Conservation (phyloP, 2,113 vertebrate genomes). For the Limanda limanda region DNA sequence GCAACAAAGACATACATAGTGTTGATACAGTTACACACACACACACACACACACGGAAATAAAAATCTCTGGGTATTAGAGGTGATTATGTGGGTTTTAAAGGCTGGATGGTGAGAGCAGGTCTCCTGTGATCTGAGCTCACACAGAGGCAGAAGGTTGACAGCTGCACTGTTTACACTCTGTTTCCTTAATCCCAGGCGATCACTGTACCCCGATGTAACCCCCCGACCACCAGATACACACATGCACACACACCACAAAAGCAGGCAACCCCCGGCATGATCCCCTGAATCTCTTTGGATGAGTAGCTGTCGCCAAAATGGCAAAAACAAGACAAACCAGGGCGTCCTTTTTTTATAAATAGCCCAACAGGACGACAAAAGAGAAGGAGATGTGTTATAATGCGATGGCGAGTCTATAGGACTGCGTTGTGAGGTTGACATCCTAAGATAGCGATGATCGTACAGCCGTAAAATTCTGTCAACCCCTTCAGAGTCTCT, state of each 20-base stretch:
- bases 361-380: background rate
- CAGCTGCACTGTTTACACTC: constrained; percentile 69
- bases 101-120: constrained; percentile 34
- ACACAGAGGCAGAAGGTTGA: constrained; percentile 55
- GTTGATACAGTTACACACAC: background rate
- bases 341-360: background rate
- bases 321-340: background rate
- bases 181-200: constrained; percentile 55
- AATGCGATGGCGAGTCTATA: background rate
- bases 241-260: background rate
- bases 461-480: background rate
- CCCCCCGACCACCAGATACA: constrained; percentile 9
- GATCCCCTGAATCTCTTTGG: constrained; percentile 2
- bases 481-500: constrained; percentile 22
- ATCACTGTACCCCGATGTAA: constrained; percentile 36
- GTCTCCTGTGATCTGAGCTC: constrained; percentile 54
- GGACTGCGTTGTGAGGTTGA: constrained; percentile 14
- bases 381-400: background rate
- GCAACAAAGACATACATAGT: constrained; percentile 18
- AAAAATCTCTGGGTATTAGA: constrained; percentile 55
- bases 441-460: constrained; percentile 4
- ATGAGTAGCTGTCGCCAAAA: background rate
- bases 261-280: constrained; percentile 24
- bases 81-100: constrained; percentile 67
- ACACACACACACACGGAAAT: constrained; percentile 13